Evolutionary conservation across 2,888 invertebrate genomes (phyloP), one percentile per base, ranked within the genome.

Genomic region (Athalia circularis): DNA sequence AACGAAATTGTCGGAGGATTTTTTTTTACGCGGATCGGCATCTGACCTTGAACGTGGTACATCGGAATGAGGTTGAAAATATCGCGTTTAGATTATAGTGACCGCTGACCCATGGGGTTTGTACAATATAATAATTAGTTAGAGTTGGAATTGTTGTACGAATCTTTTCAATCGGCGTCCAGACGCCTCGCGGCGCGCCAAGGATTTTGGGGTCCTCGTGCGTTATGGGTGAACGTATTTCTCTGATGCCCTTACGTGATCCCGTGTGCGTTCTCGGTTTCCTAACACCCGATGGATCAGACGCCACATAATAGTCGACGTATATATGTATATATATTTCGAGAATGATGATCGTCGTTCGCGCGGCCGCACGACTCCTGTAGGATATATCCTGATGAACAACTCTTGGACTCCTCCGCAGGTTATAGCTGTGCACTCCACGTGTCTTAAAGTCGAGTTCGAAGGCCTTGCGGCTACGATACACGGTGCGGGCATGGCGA

Each of bases 251-350:
- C 15, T 43, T 68, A 29, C 52, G 68, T 50, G 52, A 52, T 13
- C 54, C 11, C 54, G 5, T 7, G 54, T 4, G 54, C n/a, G n/a
- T 54, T 4, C 1, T 54, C 5, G 54, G 54, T 9, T 54, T 7
- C 54, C 54, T 54, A n/a, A n/a, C 54, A 54, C 6, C n/a, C 54
- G n/a, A 47, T 3, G 43, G 11, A n/a, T 29, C 62, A 75, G 75
- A 75, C 75, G 75, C 64, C 75, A 75, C 59, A 75, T 75, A 75
- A 75, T 75, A 52, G 75, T 64, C 62, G 29, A 29, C 29, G 29
- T 29, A 29, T 29, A 29, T 29, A 29, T 29, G 2, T 29, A 29
- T 29, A 29, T 29, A 29, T 29, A 29, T 29, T 29, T 29, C 29
- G 29, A 29, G 29, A 29, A 29, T 29, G 29, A 29, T 29, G 29